Conservation (phyloP, 2,888 invertebrate genomes). For the Abrostola triplasia region DNA sequence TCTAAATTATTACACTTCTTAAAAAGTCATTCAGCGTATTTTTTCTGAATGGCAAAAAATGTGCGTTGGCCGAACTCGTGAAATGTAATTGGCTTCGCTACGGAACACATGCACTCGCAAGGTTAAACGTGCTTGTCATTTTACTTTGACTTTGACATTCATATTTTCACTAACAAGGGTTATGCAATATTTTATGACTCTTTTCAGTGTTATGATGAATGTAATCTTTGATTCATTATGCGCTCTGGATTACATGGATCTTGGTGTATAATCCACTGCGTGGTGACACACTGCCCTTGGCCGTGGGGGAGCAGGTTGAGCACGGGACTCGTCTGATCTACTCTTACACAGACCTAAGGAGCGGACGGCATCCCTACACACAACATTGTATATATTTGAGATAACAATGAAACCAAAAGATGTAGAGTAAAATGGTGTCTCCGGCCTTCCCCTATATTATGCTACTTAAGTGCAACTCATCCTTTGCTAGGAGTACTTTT, state of each 20-base stretch:
- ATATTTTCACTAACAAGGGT: slow-evolving; percentile 9
- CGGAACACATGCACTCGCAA: slow-evolving; percentile 1
- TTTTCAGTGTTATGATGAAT: neutral
- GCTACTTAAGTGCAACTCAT: no score
- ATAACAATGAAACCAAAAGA: no score
- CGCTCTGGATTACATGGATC: neutral
- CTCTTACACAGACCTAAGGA: no score
- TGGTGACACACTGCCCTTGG: no score
- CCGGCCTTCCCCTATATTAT: no score
- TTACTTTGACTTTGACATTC: slow-evolving; percentile 24
- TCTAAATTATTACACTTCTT: neutral
- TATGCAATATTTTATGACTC: neutral
- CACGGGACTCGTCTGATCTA: no score
- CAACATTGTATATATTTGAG: no score
- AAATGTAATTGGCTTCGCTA: slow-evolving; percentile 13
- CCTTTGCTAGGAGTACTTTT: no score
- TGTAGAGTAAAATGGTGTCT: no score
- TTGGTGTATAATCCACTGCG: no score
- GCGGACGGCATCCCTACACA: no score
- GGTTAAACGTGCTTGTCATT: slow-evolving; percentile 17
- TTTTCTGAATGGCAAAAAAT: neutral
- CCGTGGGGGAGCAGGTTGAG: no score
- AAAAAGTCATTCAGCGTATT: neutral
- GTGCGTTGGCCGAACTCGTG: neutral
- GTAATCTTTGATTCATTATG: neutral